Base-by-base conservation (phyloP, 30 jellyfish, hydroid and myxozoan species). In the Pseudorhiza aurosa region DNA sequence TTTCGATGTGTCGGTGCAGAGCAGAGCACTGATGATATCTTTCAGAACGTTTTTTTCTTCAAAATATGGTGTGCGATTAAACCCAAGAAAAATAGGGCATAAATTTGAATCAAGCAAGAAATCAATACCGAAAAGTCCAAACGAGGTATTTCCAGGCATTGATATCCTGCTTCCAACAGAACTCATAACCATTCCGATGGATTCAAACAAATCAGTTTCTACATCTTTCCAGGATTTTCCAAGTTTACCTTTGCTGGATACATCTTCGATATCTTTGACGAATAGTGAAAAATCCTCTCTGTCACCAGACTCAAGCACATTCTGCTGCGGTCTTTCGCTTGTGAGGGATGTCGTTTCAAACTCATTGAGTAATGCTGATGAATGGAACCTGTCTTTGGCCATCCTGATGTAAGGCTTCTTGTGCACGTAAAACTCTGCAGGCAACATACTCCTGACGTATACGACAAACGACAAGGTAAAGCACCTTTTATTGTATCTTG, bases 391-490 rank as follows among this genome's bases (percentile, higher is more conserved):
- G 26, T 26, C 65, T 58, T 50, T 39, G 4, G 96, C 65, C 50
- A 56, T 26, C 35, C 96, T 33, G 32, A 89, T 65, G 62, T 17
- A 75, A 7, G 97, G 97, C 49, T 15, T 28, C 44, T 47, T 81
- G 70, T 72, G 85, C 19, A 89, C 68, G 40, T 30, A 74, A 9
- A 75, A 17, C 47, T 69, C 62, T 14, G 49, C n/a, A 2, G 85
- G 85, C 17, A 32, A 18, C 31, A 31, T 17, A 18, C 43, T 19
- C 14, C 14, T 32, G 31, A 89, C 21, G 14, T 79, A 30, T 8
- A 68, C 70, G 18, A 85, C 26, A 37, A 59, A 89, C 10, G 88
- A 63, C 63, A 89, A 87, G 0, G 96, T 58, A 49, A 89, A 81
- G 19, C 65, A 73, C 27, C 69, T 82, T 36, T 70, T 78, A 17